Conservation (phyloP, 2,113 vertebrate genomes). For the Dasyprocta punctata region DNA sequence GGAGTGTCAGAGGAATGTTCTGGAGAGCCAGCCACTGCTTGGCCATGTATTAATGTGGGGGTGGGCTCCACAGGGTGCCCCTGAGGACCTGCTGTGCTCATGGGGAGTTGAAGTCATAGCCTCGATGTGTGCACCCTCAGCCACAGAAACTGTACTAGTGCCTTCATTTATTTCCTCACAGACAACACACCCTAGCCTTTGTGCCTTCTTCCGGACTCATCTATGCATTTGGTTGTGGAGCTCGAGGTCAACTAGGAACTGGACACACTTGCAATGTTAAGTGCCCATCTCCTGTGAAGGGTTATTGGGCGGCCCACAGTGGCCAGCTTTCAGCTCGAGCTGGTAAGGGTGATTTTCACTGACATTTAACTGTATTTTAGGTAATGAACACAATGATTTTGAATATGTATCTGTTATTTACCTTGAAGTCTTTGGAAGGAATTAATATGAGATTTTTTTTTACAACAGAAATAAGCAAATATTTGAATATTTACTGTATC, state of each 20-base stretch:
- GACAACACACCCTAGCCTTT: slow-evolving; percentile 96
- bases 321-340: slow-evolving; percentile 85
- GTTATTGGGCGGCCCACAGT: slow-evolving; percentile 87
- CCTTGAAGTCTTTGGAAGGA: slow-evolving; percentile 4
- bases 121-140: neutral
- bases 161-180: slow-evolving; percentile 74
- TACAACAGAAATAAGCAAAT: neutral
- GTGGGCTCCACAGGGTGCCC: neutral
- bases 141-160: neutral
- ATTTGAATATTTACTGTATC: neutral
- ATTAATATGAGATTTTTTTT: neutral
- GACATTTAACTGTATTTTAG: slow-evolving; percentile 22
- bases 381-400: neutral
- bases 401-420: neutral
- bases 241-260: slow-evolving; percentile 94
- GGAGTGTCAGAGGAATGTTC: neutral
- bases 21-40: neutral
- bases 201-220: slow-evolving; percentile 96
- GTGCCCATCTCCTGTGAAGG: slow-evolving; percentile 93
- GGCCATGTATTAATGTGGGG: neutral
- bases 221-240: slow-evolving; percentile 97
- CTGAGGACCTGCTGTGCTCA: neutral
- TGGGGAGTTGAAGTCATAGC: neutral
- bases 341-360: slow-evolving; percentile 84
- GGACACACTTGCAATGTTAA: slow-evolving; percentile 90